These are phyloP conservation scores for Choloepus hoffmanni DNA, from an alignment of 2,113 vertebrate species.

Conservation along the genomic window DNA sequence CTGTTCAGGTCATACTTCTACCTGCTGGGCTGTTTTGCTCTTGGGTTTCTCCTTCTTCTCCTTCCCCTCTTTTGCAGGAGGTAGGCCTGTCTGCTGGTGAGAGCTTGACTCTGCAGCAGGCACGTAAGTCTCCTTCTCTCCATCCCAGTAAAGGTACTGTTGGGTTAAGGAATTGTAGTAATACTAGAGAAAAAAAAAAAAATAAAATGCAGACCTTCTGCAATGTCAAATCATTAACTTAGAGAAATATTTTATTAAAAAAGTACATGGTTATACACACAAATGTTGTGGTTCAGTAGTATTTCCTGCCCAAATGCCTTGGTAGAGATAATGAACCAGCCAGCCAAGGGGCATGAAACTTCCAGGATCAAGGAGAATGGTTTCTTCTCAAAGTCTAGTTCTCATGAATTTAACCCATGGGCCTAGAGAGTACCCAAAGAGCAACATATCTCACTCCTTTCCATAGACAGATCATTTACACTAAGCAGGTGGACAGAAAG, in stretches of 20 bases:
- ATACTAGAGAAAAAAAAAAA: constrained; percentile 88
- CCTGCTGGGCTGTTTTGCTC: constrained; percentile 99
- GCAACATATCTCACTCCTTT: not conserved
- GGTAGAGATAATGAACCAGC: not conserved
- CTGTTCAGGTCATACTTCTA: constrained; percentile 69
- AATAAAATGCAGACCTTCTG: not conserved
- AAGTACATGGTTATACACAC: not conserved
- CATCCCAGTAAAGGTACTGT: constrained; percentile 99
- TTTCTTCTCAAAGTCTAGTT: not conserved
- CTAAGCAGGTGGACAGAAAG: not conserved
- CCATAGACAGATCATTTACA: not conserved
- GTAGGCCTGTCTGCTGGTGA: constrained; percentile 85
- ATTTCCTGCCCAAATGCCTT: not conserved
- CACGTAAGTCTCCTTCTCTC: constrained; percentile 95
- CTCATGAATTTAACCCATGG: not conserved
- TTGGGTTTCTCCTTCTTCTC: constrained; percentile 99
- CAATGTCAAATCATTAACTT: not conserved
- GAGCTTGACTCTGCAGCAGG: constrained; percentile 89
- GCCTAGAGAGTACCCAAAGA: not conserved
- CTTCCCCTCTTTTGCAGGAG: constrained; percentile 90
- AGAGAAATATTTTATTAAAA: not conserved
- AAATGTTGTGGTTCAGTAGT: not conserved
- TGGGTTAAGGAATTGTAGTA: constrained; percentile 98
- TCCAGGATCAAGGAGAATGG: not conserved
- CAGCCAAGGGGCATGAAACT: not conserved